Conservation (phyloP, 2,797 vertebrate species). For the Babyrousa celebensis region DNA sequence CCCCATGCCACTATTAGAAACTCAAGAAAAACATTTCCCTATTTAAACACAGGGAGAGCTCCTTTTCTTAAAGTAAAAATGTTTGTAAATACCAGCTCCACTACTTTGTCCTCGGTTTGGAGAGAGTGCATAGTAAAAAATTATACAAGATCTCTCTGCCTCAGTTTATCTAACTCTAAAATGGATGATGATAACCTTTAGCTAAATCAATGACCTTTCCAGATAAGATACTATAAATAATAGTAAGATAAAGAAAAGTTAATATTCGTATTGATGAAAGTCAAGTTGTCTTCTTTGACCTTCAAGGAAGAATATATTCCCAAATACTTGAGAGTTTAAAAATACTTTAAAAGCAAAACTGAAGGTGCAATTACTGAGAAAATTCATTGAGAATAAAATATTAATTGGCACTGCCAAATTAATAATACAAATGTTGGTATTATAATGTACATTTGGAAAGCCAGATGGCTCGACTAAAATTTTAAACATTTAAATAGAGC, state of each 20-base stretch:
- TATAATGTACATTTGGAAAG: slow-evolving; percentile 47
- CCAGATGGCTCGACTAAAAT: background rate
- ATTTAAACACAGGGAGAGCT: background rate
- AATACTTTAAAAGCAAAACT: slow-evolving; percentile 26
- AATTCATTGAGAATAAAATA: slow-evolving; percentile 49
- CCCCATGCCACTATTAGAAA: background rate
- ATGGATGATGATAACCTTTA: background rate
- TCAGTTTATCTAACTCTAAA: slow-evolving; percentile 25
- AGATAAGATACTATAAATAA: background rate
- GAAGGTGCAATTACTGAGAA: slow-evolving; percentile 16
- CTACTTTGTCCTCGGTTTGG: background rate
- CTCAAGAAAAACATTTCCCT: background rate
- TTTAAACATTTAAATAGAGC: slow-evolving; percentile 6
- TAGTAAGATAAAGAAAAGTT: slow-evolving; percentile 34
- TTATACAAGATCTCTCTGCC: background rate
- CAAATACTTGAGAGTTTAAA: slow-evolving; percentile 4
- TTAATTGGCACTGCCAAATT: slow-evolving; percentile 3
- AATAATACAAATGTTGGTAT: background rate
- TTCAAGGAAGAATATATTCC: background rate
- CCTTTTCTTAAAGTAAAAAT: slow-evolving; percentile 15
- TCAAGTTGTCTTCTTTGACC: background rate
- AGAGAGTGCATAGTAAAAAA: background rate
- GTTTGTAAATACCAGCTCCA: background rate
- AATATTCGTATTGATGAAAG: background rate
- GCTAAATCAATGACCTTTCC: background rate